Conservation (phyloP, 2,797 vertebrate genomes). For the Lateolabrax maculatus region DNA sequence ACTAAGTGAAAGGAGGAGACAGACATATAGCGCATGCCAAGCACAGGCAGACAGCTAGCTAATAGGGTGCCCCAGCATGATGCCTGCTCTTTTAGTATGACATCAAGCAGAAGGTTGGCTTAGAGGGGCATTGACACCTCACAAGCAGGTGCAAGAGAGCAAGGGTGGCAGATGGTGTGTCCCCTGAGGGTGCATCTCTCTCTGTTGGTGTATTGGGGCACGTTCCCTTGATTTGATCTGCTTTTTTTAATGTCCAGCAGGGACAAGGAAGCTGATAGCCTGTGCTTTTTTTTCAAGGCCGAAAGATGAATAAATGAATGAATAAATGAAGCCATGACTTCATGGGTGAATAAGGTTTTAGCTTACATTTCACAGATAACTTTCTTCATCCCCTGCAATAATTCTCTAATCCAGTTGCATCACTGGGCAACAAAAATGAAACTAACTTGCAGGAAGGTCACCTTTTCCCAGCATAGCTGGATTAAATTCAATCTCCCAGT, state of each 20-base stretch:
- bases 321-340: constrained; percentile 47
- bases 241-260: constrained; percentile 56
- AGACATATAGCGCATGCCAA: constrained; percentile 26
- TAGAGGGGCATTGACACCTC: constrained; percentile 57
- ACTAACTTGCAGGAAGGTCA: constrained; percentile 79
- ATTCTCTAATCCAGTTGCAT: constrained; percentile 80
- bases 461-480: constrained; percentile 65
- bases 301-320: constrained; percentile 43
- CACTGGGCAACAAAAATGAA: constrained; percentile 71
- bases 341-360: constrained; percentile 46
- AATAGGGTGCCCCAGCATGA: constrained; percentile 35
- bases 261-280: constrained; percentile 51
- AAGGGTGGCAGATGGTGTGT: constrained; percentile 70
- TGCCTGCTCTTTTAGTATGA: constrained; percentile 58
- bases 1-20: constrained; percentile 25
- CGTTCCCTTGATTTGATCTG: constrained; percentile 52
- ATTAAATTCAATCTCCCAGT: constrained; percentile 79
- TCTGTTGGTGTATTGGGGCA: constrained; percentile 19
- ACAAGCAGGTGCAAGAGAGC: constrained; percentile 64
- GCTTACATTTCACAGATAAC: constrained; percentile 60
- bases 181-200: constrained; percentile 55
- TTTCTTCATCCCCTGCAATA: constrained; percentile 66
- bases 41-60: constrained; percentile 28
- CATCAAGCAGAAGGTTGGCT: constrained; percentile 67
- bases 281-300: constrained; percentile 35